Evolutionary conservation across 2,797 vertebrate species (phyloP).

Genomic region (Pempheris klunzingeri): DNA sequence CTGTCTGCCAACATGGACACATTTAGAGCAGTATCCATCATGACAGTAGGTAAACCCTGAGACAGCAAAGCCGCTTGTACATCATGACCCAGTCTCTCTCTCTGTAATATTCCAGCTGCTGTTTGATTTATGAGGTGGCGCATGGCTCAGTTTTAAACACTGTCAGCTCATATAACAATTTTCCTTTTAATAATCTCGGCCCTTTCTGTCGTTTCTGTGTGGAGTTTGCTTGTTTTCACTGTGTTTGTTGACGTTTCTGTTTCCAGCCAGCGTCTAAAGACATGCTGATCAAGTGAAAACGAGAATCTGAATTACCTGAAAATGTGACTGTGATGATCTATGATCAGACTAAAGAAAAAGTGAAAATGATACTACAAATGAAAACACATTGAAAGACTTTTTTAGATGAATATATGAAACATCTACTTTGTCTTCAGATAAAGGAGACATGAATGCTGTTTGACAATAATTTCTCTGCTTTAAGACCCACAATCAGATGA

Average conservation of each 20-base stretch:
- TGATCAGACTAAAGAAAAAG: no score
- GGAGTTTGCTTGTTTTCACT: background rate
- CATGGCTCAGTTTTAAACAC: constrained; percentile 14
- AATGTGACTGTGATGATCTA: background rate
- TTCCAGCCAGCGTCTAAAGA: background rate
- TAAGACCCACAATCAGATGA: no score
- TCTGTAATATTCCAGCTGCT: constrained; percentile 37
- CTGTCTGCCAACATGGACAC: constrained; percentile 30
- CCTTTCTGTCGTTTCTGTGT: background rate
- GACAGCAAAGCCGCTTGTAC: constrained; percentile 13
- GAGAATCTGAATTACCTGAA: background rate
- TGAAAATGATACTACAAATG: no score
- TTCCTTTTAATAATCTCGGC: background rate
- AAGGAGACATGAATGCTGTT: background rate
- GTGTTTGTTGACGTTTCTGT: background rate
- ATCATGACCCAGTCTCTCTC: constrained; percentile 5
- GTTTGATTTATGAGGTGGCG: constrained; percentile 26
- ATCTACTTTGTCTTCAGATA: constrained; percentile 3
- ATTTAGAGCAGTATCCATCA: constrained; percentile 41
- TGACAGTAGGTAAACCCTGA: constrained; percentile 28
- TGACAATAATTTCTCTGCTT: background rate
- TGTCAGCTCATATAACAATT: constrained; percentile 9
- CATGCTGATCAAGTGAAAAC: background rate
- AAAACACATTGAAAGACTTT: background rate
- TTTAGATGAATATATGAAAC: background rate